Conservation (phyloP, 2,113 vertebrate genomes). For the Ictalurus punctatus region DNA sequence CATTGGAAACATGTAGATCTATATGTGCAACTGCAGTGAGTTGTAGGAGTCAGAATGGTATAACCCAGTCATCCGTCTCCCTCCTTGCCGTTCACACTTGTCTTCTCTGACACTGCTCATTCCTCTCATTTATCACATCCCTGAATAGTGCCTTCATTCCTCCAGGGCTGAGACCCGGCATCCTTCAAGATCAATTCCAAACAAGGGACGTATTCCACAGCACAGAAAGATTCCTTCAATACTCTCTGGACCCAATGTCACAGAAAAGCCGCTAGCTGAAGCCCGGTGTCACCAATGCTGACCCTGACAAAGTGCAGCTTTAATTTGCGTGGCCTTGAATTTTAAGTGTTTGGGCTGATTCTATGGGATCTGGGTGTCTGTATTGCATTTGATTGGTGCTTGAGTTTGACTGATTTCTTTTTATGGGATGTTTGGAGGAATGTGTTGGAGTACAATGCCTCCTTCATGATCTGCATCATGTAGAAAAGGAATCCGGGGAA, state of each 20-base stretch:
- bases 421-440: constrained; percentile 25
- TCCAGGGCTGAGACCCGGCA: constrained; percentile 25
- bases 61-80: not conserved
- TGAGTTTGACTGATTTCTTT: not conserved
- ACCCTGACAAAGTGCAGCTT: constrained; percentile 45
- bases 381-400: constrained; percentile 29
- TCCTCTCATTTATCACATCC: constrained; percentile 45
- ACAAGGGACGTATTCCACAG: constrained; percentile 46
- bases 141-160: constrained; percentile 40
- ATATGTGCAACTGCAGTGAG: not conserved
- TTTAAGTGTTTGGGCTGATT: constrained; percentile 24
- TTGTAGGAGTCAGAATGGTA: not conserved
- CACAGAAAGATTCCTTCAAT: constrained; percentile 49
- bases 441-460: constrained; percentile 14
- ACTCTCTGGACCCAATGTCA: constrained; percentile 44
- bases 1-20: not conserved
- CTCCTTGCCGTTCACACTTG: not conserved
- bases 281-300: constrained; percentile 28
- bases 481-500: not conserved
- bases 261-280: constrained; percentile 35
- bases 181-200: constrained; percentile 33
- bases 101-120: constrained; percentile 41
- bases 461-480: not conserved
- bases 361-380: constrained; percentile 33
- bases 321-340: constrained; percentile 42